Evolutionary conservation across 2,113 vertebrate genomes (phyloP).

Genomic region (rat (Rattus norvegicus)): GRCr8 NC_086019.1:183151501-183152000

Average conservation of each 20-base stretch:
- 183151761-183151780: neutral
- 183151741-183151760: neutral
- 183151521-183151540: neutral
- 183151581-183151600: neutral
- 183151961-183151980: neutral
- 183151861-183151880: neutral
- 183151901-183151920: neutral
- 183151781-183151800: neutral
- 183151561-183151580: neutral
- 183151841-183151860: neutral
- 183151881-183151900: neutral
- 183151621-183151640: neutral
- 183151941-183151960: neutral
- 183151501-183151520: neutral
- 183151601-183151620: neutral
- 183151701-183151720: neutral
- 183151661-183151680: neutral
- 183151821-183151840: neutral
- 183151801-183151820: neutral
- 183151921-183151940: neutral
- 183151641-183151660: neutral
- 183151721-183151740: neutral
- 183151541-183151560: neutral
- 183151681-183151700: neutral
- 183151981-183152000: neutral